These are phyloP conservation scores for Pygmarrhopalites habei DNA, from an alignment of 1,140 invertebrate species.

Conservation along the genomic window DNA sequence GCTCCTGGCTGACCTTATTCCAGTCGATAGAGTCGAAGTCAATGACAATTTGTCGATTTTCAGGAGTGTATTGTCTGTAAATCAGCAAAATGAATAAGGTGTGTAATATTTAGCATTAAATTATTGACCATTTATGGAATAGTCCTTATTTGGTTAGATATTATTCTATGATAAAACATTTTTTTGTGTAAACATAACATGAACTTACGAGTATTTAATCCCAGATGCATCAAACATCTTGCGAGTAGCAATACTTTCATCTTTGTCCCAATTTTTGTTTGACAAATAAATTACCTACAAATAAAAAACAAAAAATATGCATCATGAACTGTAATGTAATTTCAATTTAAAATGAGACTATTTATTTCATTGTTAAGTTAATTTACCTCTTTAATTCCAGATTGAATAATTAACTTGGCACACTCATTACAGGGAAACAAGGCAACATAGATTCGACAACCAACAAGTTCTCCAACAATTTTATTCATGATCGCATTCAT, in stretches of 20 bases:
- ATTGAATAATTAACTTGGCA: conserved; percentile 93
- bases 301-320: neutral
- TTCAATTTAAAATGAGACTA: neutral
- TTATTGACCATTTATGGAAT: too few species aligned
- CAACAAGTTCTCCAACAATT: conserved; percentile 65
- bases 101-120: too few species aligned
- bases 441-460: conserved; percentile 76
- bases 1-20: conserved; percentile 49
- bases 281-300: conserved; percentile 58
- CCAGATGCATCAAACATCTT: conserved; percentile 69
- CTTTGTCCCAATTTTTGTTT: conserved; percentile 66
- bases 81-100: too few species aligned
- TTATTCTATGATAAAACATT: conserved; percentile 40
- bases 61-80: conserved; percentile 59
- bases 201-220: conserved; percentile 55
- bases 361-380: neutral
- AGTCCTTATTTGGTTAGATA: too few species aligned
- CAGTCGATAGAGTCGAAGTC: conserved; percentile 57
- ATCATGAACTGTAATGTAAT: neutral
- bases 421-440: conserved; percentile 95
- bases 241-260: conserved; percentile 62
- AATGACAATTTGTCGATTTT: conserved; percentile 56
- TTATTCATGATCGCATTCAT: conserved; percentile 93
- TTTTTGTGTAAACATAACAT: neutral
- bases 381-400: conserved; percentile 67